Conservation (phyloP, 92 coral and sea anemone genomes). For the Porites lobata region DNA sequence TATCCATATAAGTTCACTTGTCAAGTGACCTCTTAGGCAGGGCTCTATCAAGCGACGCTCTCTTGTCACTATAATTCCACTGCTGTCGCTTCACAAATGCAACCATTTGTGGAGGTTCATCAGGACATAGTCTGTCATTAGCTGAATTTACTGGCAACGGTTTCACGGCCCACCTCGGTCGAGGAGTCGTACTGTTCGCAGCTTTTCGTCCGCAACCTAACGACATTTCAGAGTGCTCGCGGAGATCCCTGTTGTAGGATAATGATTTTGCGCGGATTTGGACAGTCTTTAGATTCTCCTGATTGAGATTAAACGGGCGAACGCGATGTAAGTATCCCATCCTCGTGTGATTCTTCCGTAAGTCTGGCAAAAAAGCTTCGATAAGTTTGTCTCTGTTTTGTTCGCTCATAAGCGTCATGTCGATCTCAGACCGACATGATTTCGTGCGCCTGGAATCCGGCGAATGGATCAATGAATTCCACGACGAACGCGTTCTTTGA, state of each 20-base stretch:
- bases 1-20: conserved; percentile 38
- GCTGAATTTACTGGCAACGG: conserved; percentile 81
- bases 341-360: conserved; percentile 79
- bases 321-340: conserved; percentile 83
- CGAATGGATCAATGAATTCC: conserved; percentile 28
- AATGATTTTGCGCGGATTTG: conserved; percentile 91
- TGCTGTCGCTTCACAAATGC: conserved; percentile 84
- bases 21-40: conserved; percentile 76
- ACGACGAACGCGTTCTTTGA: conserved; percentile 12
- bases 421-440: conserved; percentile 85
- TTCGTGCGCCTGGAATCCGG: conserved; percentile 40
- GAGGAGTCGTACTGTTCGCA: conserved; percentile 89
- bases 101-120: conserved; percentile 59
- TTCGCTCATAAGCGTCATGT: conserved; percentile 79
- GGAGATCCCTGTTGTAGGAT: conserved; percentile 69
- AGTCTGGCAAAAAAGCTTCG: conserved; percentile 89
- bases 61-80: conserved; percentile 80
- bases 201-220: conserved; percentile 89
- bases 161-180: conserved; percentile 90
- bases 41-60: conserved; percentile 71
- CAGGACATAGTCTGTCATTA: conserved; percentile 78
- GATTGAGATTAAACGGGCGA: conserved; percentile 84
- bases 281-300: conserved; percentile 91
- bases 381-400: conserved; percentile 81
- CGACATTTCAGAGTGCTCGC: conserved; percentile 79